Percentiles rank a stretch among this genome's conserved stretches.
These are phyloP conservation scores for Tridacna crocea DNA, from an alignment of 2,888 invertebrate genomes.

Conservation along the genomic window DNA sequence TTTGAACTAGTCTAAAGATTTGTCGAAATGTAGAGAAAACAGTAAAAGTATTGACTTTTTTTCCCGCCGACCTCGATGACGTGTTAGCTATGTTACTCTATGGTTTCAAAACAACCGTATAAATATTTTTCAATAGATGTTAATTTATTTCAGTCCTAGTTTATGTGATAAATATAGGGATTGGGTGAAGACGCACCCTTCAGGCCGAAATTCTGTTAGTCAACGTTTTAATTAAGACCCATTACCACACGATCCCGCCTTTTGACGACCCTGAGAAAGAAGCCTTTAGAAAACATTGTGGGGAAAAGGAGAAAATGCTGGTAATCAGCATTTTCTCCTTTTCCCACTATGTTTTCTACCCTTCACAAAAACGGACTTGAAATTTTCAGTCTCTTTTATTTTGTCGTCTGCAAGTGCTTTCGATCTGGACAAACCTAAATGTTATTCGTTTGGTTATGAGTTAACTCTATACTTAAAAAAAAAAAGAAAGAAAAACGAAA, in stretches of 20 bases:
- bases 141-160: conserved; percentile 5
- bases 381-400: too few relatives aligned
- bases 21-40: too few relatives aligned
- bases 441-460: too few relatives aligned
- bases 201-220: too few relatives aligned
- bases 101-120: conserved; percentile 25
- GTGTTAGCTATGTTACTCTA: not conserved
- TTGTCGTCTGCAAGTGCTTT: too few relatives aligned
- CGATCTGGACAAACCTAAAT: too few relatives aligned
- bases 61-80: conserved; percentile 3
- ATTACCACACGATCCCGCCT: not conserved
- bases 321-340: conserved; percentile 11
- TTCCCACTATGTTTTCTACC: conserved; percentile 8
- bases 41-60: not conserved
- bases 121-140: conserved; percentile 13
- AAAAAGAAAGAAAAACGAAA: too few relatives aligned
- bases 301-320: conserved; percentile 11
- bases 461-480: too few relatives aligned
- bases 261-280: not conserved
- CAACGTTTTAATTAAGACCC: not conserved
- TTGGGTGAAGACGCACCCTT: not conserved
- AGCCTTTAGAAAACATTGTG: not conserved
- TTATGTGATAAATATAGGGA: not conserved
- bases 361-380: not conserved
- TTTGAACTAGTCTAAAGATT: too few relatives aligned